Evolutionary conservation across 2,797 vertebrate genomes (phyloP), one percentile per base, ranked within the genome.

Genomic region (Falco concolor): DNA sequence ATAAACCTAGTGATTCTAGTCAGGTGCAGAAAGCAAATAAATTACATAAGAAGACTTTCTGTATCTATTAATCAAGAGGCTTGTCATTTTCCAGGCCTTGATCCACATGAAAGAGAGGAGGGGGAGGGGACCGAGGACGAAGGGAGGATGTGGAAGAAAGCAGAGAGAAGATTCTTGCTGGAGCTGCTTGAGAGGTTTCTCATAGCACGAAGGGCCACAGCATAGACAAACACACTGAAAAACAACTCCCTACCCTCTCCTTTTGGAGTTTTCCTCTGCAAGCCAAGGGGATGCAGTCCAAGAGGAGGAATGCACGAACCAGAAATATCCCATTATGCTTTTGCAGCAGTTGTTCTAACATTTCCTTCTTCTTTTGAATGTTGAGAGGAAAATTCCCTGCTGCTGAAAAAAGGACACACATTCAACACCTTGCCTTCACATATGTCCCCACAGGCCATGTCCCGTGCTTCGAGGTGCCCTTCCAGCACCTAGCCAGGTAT

Each of bases 1-100:
- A 97, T 96, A 93, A 95, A 95, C 96, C 97, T 97, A 97, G 98
- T 96, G 97, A 95, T 97, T 97, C 97, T 97, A 96, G 98, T 95
- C 98, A 98, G 98, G 98, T 98, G 98, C 96, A 95, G 98, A 98
- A 98, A 98, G 98, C 97, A 97, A 97, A 98, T 98, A 98, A 98
- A 98, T 98, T 98, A 97, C 95, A 97, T 97, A 90, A 96, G 85
- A 95, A 95, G 97, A 96, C 96, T 97, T 96, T 56, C 91, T 85
- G 95, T 95, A 97, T 97, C 98, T 97, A 97, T 98, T 97, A 87
- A 97, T 98, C 98, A 97, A 97, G 91, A 93, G 84, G 56, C 94
- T 91, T 97, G 98, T 98, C 98, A 98, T 98, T 97, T 96, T 97
- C 96, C 78, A 89, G 82, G 96, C 97, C 98, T 98, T 97, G 98